Evolutionary conservation across 2,113 vertebrate species (phyloP).

Genomic region (Passer domesticus): DNA sequence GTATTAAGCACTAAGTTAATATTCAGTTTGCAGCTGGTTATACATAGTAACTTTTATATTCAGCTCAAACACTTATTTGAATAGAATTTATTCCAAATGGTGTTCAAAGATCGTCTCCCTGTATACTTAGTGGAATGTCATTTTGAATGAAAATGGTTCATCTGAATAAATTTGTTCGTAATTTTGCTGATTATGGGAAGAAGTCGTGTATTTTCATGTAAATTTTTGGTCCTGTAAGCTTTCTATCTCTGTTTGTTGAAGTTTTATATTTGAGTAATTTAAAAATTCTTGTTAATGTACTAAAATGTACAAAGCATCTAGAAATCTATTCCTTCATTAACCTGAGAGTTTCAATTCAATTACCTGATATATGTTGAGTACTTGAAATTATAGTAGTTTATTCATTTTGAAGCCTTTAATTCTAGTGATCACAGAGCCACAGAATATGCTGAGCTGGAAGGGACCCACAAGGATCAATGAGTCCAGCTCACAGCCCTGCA

Average conservation of each 20-base stretch:
- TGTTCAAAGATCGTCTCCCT: constrained; percentile 41
- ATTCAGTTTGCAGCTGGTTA: constrained; percentile 50
- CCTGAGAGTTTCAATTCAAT: not conserved
- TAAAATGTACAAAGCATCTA: constrained; percentile 17
- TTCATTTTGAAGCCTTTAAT: not conserved
- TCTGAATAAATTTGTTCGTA: constrained; percentile 62
- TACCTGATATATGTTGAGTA: not conserved
- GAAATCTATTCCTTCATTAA: not conserved
- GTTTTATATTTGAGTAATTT: constrained; percentile 28
- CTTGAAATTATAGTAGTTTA: not conserved
- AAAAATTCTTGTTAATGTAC: not conserved
- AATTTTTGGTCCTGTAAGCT: constrained; percentile 13
- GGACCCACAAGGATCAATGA: not conserved
- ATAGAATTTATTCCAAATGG: constrained; percentile 45
- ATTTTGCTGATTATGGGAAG: constrained; percentile 38
- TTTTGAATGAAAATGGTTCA: constrained; percentile 58
- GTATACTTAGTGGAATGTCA: constrained; percentile 31
- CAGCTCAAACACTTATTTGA: constrained; percentile 48
- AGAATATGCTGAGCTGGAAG: not conserved
- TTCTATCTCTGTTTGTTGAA: constrained; percentile 26
- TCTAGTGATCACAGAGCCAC: not conserved
- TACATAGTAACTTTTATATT: constrained; percentile 49
- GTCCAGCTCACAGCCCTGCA: no score
- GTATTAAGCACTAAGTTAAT: constrained; percentile 35
- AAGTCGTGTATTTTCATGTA: constrained; percentile 55